phyloP scores from a whole-genome alignment of 2,797 vertebrate species.

The Emys orbicularis region DNA sequence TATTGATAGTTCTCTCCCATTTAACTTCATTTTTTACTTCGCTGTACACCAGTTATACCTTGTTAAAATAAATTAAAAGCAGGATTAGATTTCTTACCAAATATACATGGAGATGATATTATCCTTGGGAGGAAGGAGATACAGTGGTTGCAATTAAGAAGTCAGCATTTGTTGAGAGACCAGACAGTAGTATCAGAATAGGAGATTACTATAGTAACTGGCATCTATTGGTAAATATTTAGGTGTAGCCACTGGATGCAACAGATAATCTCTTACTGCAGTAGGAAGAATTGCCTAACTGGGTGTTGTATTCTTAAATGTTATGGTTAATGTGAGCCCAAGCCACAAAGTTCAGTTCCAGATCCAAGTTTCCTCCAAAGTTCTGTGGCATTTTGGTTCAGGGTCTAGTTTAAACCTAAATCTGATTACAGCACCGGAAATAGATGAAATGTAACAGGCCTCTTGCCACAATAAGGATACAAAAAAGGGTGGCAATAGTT shows the following conservation, averaged over 20 bases:
- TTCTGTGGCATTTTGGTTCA: slow-evolving; percentile 45
- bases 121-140: neutral
- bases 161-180: neutral
- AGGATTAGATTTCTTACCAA: neutral
- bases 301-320: neutral
- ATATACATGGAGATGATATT: neutral
- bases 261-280: neutral
- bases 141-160: neutral
- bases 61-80: neutral
- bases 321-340: neutral
- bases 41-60: neutral
- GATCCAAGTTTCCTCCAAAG: slow-evolving; percentile 17
- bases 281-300: neutral
- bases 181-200: neutral
- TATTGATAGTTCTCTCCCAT: neutral
- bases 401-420: neutral
- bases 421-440: neutral
- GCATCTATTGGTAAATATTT: neutral
- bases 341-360: neutral
- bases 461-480: neutral
- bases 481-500: slow-evolving; percentile 12
- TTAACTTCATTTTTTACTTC: neutral
- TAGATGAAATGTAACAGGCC: neutral
- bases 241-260: neutral
- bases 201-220: neutral